Base-by-base conservation (phyloP, 1,140 invertebrate species). In the Saccostrea cuccullata region DNA sequence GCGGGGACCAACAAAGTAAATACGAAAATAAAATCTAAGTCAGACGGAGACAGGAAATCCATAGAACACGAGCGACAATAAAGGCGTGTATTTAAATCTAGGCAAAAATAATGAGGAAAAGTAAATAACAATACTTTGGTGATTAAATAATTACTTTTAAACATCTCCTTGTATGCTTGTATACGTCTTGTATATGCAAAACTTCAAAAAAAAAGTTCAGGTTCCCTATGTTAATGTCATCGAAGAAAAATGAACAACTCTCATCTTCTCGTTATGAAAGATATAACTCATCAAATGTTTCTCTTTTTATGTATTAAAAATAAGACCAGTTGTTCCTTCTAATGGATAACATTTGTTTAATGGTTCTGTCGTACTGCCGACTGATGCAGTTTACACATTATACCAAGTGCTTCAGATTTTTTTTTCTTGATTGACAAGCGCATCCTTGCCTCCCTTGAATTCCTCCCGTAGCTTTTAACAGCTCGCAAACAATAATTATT, bases 341-440 rank as follows among this genome's bases (percentile, higher is more conserved):
- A 77, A 77, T 77, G 70, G 70, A 77, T 77, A 77, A 23, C 70
- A 77, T 77, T 77, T 77, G 70, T 77, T 77, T 77, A 77, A 77
- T 77, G 70, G 30, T 77, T 26, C 70, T 77, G 70, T 77, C 70
- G 70, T 36, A 36, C 23, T 30, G 23, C 30, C 70, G 26, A 77
- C 70, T 77, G 70, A 77, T 30, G 70, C 70, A 12, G 23, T 77
- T 77, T 77, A 77, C 70, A 77, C 70, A 17, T 77, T 77, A 30
- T 15, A 77, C 58, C 23, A 67, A 67, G 70, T 77, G 70, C 26
- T 26, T 77, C 26, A 15, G 12, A 26, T 5, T 15, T 36, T 77
- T n/a, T n/a, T 23, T 77, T 30, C 30, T 77, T 77, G 70, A 77
- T 77, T 77, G 70, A 77, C 70, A 26, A 23, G 70, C 70, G 70